Base-by-base conservation (phyloP, 1,140 invertebrate genomes). In the Stegodyphus dumicola region DNA sequence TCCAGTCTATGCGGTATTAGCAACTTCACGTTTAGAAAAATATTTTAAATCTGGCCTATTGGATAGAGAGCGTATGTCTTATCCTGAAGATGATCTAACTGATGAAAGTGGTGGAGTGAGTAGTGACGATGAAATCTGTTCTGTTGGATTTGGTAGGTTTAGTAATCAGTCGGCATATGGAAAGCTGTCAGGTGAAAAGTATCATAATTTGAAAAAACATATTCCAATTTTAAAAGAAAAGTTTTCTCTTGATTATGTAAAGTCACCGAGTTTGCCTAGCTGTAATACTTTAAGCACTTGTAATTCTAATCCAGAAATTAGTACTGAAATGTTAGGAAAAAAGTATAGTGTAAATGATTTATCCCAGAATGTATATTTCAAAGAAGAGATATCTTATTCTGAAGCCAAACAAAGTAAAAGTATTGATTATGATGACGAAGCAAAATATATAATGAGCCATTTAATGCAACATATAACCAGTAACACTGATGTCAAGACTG, bases 1-100 rank as follows among this genome's bases (percentile, higher is more conserved):
- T 6, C 11, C 69, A 7, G 49, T 67, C 1, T 73, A 86, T 86
- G 75, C 84, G 51, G 84, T 78, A 11, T 88, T 96, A 69, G 95
- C 95, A 74, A 95, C 95, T 0, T 96, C 95, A 0, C 92, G 96
- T 33, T 89, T 97, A 64, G 96, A 98, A 90, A 97, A 97, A 90
- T 97, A 98, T 90, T 97, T 97, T 90, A 90, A 96, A 0, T 95
- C 94, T 0, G 95, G 95, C 11, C 95, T 96, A 88, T 94, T 96
- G 91, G 95, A 95, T 6, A 95, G 96, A 80, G 94, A 93, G 17
- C 67, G 67, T 13, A 69, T 85, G 17, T 77, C 77, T 60, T 88
- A 87, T 86, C 77, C 81, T 64, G 87, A 87, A 54, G 83, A 87
- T 77, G 87, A 88, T 18, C 71, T 88, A 56, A 89, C 95, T 0